Percentiles rank a stretch among this genome's conserved stretches.
Conservation (phyloP, 2,113 vertebrate genomes). For the Hassar affinis region DNA sequence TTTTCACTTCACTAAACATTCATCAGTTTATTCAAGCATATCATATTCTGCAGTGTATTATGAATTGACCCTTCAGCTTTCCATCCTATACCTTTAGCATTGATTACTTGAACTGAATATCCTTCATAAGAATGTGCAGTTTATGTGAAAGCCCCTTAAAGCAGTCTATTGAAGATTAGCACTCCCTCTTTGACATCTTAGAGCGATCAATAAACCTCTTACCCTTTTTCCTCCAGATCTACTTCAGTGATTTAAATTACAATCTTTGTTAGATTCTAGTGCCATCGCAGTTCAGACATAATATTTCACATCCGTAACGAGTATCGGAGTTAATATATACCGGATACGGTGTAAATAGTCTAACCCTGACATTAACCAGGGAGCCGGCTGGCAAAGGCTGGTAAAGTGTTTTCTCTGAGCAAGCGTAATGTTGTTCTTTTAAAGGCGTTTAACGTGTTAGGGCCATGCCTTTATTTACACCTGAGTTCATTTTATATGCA, state of each 20-base stretch:
- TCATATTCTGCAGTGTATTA: background rate
- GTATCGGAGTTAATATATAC: background rate
- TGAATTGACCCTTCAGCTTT: background rate
- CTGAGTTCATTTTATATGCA: conserved; percentile 8
- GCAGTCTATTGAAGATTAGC: background rate
- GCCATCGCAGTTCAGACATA: background rate
- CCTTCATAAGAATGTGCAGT: background rate
- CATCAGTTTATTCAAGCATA: background rate
- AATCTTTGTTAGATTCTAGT: background rate
- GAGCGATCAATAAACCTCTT: conserved; percentile 1
- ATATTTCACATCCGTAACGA: background rate
- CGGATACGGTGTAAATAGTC: background rate
- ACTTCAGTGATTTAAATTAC: background rate
- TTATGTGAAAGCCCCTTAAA: background rate
- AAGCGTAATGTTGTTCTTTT: background rate
- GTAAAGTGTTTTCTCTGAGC: too few species aligned
- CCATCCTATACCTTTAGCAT: background rate
- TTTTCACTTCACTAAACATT: background rate
- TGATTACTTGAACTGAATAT: background rate
- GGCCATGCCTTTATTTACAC: background rate
- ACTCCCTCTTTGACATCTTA: background rate
- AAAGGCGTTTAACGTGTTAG: background rate
- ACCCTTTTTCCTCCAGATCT: background rate
- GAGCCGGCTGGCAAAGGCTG: too few species aligned
- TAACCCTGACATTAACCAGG: background rate